phyloP scores from a whole-genome alignment of 2,113 vertebrate species.

The Cettia cetti region DNA sequence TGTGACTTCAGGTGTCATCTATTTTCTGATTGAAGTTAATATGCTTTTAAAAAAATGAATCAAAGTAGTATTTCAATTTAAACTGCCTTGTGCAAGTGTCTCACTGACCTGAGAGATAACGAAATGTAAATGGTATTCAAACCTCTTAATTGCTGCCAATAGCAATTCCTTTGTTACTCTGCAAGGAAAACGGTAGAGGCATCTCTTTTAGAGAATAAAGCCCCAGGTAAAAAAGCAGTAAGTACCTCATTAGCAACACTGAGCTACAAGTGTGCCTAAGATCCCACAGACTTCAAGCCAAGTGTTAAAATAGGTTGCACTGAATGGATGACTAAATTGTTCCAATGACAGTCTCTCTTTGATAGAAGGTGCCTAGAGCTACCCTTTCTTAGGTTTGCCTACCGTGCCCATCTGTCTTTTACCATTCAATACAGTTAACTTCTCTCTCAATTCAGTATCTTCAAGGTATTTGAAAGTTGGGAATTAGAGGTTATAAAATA shows the following conservation, averaged over 20 bases:
- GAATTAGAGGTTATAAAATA: constrained; percentile 57
- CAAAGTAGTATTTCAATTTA: constrained; percentile 44
- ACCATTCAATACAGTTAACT: background rate
- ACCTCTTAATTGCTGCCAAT: constrained; percentile 52
- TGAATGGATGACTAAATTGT: constrained; percentile 47
- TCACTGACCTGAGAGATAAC: constrained; percentile 53
- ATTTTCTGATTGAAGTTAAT: background rate
- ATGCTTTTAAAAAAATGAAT: background rate
- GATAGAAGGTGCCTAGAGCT: constrained; percentile 32
- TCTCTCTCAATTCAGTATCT: constrained; percentile 43
- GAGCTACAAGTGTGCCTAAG: background rate
- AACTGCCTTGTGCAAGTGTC: background rate
- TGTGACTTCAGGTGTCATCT: constrained; percentile 2
- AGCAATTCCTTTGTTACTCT: constrained; percentile 41
- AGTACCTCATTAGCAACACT: constrained; percentile 45
- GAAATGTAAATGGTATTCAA: constrained; percentile 55
- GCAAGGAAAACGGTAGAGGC: constrained; percentile 14
- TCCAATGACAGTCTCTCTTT: constrained; percentile 16
- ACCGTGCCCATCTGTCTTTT: constrained; percentile 18
- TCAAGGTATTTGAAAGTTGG: constrained; percentile 26
- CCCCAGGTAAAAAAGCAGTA: constrained; percentile 1
- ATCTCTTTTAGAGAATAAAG: constrained; percentile 26
- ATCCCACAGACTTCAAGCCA: constrained; percentile 6
- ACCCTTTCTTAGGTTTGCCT: constrained; percentile 8
- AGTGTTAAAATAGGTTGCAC: constrained; percentile 37